These are phyloP conservation scores for Poicephalus meyeri DNA, from an alignment of 2,113 vertebrate species.

Conservation along the genomic window DNA sequence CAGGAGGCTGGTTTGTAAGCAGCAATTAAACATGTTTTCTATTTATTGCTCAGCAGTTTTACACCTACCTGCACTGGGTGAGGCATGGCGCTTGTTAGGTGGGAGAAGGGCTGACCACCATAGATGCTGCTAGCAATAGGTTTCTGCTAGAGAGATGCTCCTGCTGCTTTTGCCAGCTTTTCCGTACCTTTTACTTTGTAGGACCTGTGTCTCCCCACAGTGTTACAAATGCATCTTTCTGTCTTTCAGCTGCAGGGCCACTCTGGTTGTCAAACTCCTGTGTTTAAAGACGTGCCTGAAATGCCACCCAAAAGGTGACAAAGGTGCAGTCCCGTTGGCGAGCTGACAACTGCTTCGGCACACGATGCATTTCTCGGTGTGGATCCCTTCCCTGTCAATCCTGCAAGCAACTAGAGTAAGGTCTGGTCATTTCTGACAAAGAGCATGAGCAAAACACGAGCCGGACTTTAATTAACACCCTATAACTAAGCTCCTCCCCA, in stretches of 20 bases:
- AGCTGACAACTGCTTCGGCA: rapidly evolving
- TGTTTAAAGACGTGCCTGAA: not conserved
- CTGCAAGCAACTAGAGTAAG: not conserved
- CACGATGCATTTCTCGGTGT: rapidly evolving
- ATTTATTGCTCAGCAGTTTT: not conserved
- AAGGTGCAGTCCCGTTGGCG: rapidly evolving
- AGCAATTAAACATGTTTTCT: not conserved
- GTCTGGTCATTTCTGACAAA: not conserved
- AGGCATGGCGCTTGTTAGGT: rapidly evolving
- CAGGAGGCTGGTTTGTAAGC: not conserved
- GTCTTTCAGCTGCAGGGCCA: not conserved
- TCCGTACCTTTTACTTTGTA: rapidly evolving
- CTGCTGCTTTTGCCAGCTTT: not conserved
- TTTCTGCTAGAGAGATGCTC: not conserved
- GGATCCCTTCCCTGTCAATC: not conserved
- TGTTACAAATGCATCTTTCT: not conserved
- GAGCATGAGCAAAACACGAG: not conserved
- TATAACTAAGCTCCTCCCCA: not conserved
- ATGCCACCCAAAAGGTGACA: conserved; percentile 11
- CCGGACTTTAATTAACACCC: not conserved
- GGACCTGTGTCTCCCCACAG: rapidly evolving
- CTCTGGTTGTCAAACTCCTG: rapidly evolving
- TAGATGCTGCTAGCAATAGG: not conserved
- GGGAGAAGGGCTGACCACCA: not conserved
- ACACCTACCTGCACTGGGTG: not conserved